Evolutionary conservation across 2,113 vertebrate genomes (phyloP).

Genomic region (Nothoprocta pentlandii): DNA sequence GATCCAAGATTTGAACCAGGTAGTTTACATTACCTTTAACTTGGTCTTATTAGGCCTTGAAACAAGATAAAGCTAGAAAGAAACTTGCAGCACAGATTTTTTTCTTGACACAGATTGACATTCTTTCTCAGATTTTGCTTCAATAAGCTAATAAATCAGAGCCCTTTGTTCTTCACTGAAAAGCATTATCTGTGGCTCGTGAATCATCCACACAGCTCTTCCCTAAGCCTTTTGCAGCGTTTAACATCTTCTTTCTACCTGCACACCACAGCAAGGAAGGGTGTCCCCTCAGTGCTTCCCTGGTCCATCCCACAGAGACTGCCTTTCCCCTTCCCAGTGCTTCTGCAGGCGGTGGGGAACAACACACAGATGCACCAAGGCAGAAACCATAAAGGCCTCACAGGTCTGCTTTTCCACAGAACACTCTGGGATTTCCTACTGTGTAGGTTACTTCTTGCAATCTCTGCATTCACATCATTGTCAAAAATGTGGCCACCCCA

Average conservation of each 20-base stretch:
- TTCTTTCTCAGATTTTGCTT: background rate
- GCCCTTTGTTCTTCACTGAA: background rate
- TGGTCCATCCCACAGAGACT: background rate
- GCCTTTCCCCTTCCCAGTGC: background rate
- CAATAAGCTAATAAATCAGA: background rate
- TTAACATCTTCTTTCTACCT: background rate
- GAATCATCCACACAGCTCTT: background rate
- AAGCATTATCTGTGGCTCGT: background rate
- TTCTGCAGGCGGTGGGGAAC: background rate
- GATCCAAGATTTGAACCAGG: background rate
- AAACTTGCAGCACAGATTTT: background rate
- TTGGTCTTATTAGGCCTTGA: background rate
- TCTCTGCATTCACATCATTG: background rate
- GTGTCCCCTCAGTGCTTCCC: accelerated
- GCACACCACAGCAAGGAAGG: background rate
- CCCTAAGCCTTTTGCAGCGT: background rate
- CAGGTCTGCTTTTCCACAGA: background rate
- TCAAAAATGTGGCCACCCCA: too few relatives aligned
- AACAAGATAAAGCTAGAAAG: background rate
- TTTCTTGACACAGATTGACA: background rate
- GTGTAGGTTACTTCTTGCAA: background rate
- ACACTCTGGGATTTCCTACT: background rate
- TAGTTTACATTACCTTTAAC: background rate
- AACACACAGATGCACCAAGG: accelerated
- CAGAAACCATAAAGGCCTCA: background rate